A percentile compares a stretch with the other conserved stretches of the same genome.
These are phyloP conservation scores for Plagiodera versicolora DNA, from an alignment of 2,888 invertebrate species.

Conservation along the genomic window DNA sequence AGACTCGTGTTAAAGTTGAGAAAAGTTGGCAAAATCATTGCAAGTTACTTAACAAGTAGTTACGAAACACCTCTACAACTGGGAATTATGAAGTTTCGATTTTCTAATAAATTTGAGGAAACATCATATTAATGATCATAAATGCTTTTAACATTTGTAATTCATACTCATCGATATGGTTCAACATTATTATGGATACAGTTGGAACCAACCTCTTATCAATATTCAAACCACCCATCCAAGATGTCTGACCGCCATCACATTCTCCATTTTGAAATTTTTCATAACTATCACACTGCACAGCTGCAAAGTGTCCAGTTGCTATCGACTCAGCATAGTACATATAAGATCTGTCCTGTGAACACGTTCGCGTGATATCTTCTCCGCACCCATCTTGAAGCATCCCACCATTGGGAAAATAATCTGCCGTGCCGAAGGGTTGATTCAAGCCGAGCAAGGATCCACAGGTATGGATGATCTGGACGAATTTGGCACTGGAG, in stretches of 20 bases:
- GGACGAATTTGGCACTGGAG: conserved; percentile 45
- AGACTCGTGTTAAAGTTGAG: too few relatives aligned
- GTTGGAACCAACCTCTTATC: conserved; percentile 14
- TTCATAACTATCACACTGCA: conserved; percentile 25
- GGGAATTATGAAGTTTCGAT: too few relatives aligned
- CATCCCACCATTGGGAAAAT: conserved; percentile 49
- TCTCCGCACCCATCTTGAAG: conserved; percentile 46
- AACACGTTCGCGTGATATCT: conserved; percentile 41
- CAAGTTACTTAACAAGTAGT: too few relatives aligned
- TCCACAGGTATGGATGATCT: conserved; percentile 44
- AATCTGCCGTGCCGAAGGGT: conserved; percentile 49
- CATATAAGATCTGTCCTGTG: conserved; percentile 52
- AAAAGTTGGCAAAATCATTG: too few relatives aligned
- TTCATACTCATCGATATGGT: too few relatives aligned
- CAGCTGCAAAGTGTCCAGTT: conserved; percentile 27
- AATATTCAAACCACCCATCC: conserved; percentile 32
- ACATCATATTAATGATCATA: too few relatives aligned
- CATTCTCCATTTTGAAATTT: conserved; percentile 25
- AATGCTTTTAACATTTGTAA: too few relatives aligned
- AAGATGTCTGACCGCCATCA: conserved; percentile 9
- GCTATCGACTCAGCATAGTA: conserved; percentile 55
- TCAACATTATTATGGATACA: too few relatives aligned
- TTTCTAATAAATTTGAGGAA: too few relatives aligned
- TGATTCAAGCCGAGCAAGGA: conserved; percentile 28
- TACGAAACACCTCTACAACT: too few relatives aligned